Evolutionary conservation across 1,140 invertebrate species (phyloP), one percentile per base, ranked within the genome.

Genomic region (Dermatophagoides farinae): DNA sequence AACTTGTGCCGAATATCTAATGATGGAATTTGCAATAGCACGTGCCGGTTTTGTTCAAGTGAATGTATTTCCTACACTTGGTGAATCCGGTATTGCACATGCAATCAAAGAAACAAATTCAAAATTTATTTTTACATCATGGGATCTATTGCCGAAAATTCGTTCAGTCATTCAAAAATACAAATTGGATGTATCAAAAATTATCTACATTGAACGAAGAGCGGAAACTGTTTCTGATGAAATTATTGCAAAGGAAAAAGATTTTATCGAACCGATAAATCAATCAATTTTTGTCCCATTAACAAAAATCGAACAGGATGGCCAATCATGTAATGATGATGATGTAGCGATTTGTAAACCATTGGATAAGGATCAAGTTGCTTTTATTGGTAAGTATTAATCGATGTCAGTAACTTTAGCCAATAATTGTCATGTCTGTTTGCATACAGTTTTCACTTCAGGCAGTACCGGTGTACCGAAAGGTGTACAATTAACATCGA

Each of bases 21-120:
- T 96, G 41, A 83, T 88, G 0, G 86, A 89, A 18, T 40, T 50
- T 40, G 47, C 49, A 37, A 39, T 64, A 47, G 44, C 61, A 64
- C 47, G 66, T 49, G 53, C 67, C 18, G 63, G 67, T n/a, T 62
- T 64, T 31, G 46, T 76, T 77, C 84, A 97, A 64, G 88, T 95
- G 0, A 97, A 92, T 0, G 83, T 97, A 62, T 97, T 97, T 71
- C 86, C 92, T 1, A 97, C 91, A 0, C 77, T 97, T 0, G 92
- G 93, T 5, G 88, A 95, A 65, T 91, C 97, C 10, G 93, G 90
- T 6, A 85, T 98, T 50, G 81, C 86, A 0, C 91, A 96, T 71
- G 91, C 85, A 41, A 85, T 97, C 65, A 93, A 91, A 70, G 90
- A 97, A 76, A 96, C 92, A 1, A 88, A 95, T 74, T 90, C 90